Evolutionary conservation across 2,797 vertebrate species (phyloP).

Genomic region (Zalophus californianus): DNA sequence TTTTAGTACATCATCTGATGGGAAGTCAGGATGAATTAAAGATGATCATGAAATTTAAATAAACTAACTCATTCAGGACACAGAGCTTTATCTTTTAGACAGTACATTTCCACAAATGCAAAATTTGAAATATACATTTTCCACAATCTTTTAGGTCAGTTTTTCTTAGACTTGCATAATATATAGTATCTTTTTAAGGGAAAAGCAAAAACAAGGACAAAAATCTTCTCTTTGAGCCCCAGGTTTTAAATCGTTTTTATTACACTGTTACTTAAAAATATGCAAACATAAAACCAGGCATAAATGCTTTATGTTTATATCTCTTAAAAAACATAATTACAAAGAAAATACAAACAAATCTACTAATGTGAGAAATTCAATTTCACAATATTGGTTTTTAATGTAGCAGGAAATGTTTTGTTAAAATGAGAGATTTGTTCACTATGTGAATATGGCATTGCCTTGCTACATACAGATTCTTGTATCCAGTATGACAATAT

Average conservation of each 20-base stretch:
- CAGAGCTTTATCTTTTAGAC: neutral
- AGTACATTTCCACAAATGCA: neutral
- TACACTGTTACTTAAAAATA: neutral
- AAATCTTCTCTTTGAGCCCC: neutral
- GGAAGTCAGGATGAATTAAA: slow-evolving; percentile 60
- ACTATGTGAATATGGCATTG: neutral
- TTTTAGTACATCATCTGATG: neutral
- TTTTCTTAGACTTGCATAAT: neutral
- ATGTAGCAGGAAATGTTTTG: neutral
- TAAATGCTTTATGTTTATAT: neutral
- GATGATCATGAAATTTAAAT: neutral
- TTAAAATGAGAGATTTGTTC: slow-evolving; percentile 7
- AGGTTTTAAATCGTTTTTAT: neutral
- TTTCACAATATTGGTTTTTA: slow-evolving; percentile 36
- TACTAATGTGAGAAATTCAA: neutral
- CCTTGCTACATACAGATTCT: neutral
- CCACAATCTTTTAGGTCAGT: neutral
- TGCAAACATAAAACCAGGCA: neutral
- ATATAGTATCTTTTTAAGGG: neutral
- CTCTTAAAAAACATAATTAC: neutral
- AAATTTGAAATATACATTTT: neutral
- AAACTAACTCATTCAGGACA: slow-evolving; percentile 18
- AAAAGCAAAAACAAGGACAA: slow-evolving; percentile 12
- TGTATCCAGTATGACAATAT: neutral
- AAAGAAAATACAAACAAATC: slow-evolving; percentile 39